These are phyloP conservation scores for Drosophila sordidapex DNA, from an alignment of 2,888 invertebrate genomes.

Conservation along the genomic window DNA sequence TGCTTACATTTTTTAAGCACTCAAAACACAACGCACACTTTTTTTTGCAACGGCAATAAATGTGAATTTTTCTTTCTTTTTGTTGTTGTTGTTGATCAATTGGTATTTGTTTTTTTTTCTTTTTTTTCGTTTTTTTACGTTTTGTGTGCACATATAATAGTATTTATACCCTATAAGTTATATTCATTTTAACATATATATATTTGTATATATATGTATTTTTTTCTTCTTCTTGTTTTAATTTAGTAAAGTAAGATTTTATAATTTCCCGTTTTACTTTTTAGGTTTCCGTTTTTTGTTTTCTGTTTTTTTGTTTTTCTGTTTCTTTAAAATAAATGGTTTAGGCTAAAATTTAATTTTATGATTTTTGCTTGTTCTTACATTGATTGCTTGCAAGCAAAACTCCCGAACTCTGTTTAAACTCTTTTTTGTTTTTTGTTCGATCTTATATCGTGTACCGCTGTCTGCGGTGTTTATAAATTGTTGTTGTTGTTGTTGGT, in stretches of 20 bases:
- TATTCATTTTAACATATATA: conserved; percentile 54
- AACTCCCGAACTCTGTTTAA: conserved; percentile 14
- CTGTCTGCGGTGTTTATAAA: conserved; percentile 38
- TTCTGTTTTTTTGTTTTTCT: conserved; percentile 5
- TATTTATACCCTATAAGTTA: conserved; percentile 44
- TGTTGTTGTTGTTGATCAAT: conserved; percentile 28
- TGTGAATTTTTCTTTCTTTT: conserved; percentile 17
- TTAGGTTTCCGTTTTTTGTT: conserved; percentile 26
- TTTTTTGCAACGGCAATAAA: conserved; percentile 25
- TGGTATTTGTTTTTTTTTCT: conserved; percentile 17
- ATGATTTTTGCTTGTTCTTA: conserved; percentile 55
- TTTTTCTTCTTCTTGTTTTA: conserved; percentile 42
- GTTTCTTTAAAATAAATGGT: conserved; percentile 65
- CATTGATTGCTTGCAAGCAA: conserved; percentile 50
- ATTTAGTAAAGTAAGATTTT: conserved; percentile 79
- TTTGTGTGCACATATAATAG: conserved; percentile 45
- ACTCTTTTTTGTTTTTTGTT: conserved; percentile 55
- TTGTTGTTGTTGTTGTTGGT: conserved; percentile 47
- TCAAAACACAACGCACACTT: conserved; percentile 45
- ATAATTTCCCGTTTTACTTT: conserved; percentile 67
- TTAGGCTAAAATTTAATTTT: conserved; percentile 69
- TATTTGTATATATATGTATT: conserved; percentile 48
- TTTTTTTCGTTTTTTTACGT: conserved; percentile 4
- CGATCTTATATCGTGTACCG: conserved; percentile 71
- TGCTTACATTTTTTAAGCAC: conserved; percentile 54